A percentile compares a stretch with the other conserved stretches of the same genome.
phyloP scores from a whole-genome alignment of 2,797 vertebrate genomes.

The Brachyalestes nurse region DNA sequence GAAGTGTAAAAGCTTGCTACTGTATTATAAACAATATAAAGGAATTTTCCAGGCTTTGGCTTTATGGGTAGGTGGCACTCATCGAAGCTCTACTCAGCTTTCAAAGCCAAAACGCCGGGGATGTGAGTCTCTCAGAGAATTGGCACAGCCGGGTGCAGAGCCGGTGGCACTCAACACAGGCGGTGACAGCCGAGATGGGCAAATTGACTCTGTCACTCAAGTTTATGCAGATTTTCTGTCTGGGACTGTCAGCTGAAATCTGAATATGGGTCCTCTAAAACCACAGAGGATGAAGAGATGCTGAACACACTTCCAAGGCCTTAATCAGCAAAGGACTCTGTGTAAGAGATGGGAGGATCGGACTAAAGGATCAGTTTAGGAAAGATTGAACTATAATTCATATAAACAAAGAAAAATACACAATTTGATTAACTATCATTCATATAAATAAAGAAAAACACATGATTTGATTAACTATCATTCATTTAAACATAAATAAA shows the following conservation, averaged over 20 bases:
- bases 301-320: neutral
- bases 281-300: slow-evolving; percentile 2
- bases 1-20: too few relatives aligned
- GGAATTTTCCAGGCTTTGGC: too few relatives aligned
- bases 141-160: neutral
- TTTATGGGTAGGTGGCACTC: too few relatives aligned
- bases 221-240: slow-evolving; percentile 47
- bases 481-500: neutral
- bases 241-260: slow-evolving; percentile 62
- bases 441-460: neutral
- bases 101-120: neutral
- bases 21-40: too few relatives aligned
- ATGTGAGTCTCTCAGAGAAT: neutral
- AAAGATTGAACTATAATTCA: neutral
- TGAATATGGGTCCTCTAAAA: neutral
- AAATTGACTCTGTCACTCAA: slow-evolving; percentile 53
- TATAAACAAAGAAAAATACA: neutral
- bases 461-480: neutral
- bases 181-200: slow-evolving; percentile 40
- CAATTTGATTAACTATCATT: neutral
- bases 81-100: neutral
- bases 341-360: neutral
- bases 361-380: neutral
- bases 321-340: neutral
- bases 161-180: slow-evolving; percentile 28